Conservation (phyloP, 2,113 vertebrate species). For the Choloepus hoffmanni region DNA sequence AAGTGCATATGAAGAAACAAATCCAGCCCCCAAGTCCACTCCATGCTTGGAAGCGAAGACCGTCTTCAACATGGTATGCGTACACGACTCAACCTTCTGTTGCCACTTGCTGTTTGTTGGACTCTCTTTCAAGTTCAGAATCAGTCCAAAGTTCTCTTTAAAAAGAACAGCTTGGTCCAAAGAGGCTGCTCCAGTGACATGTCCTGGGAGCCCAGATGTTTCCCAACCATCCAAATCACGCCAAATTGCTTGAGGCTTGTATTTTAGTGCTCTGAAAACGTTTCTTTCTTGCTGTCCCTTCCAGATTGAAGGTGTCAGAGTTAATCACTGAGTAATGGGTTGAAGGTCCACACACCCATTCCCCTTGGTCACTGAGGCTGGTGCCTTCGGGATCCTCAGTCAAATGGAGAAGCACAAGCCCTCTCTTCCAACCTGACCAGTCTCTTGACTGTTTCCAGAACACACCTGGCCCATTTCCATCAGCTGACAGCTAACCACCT, state of each 20-base stretch:
- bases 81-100: background rate
- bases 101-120: conserved; percentile 6
- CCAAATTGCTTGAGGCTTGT: conserved; percentile 60
- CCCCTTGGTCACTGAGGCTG: background rate
- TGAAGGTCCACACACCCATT: background rate
- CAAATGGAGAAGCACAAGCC: background rate
- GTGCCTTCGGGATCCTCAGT: background rate
- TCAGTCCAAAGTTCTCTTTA: conserved; percentile 4
- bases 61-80: background rate
- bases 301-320: background rate
- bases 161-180: conserved; percentile 50
- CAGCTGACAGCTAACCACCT: background rate
- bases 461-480: background rate
- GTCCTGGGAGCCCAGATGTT: conserved; percentile 7
- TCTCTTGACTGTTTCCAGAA: conserved; percentile 17
- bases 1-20: background rate
- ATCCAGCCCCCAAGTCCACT: fast-evolving
- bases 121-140: conserved; percentile 56
- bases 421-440: background rate
- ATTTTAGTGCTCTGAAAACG: background rate
- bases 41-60: background rate
- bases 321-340: background rate
- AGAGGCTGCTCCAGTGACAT: background rate
- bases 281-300: background rate
- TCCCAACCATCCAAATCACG: conserved; percentile 46